These are phyloP conservation scores for Palythoa caribaeorum DNA, from an alignment of 92 coral and sea anemone genomes.

Conservation along the genomic window DNA sequence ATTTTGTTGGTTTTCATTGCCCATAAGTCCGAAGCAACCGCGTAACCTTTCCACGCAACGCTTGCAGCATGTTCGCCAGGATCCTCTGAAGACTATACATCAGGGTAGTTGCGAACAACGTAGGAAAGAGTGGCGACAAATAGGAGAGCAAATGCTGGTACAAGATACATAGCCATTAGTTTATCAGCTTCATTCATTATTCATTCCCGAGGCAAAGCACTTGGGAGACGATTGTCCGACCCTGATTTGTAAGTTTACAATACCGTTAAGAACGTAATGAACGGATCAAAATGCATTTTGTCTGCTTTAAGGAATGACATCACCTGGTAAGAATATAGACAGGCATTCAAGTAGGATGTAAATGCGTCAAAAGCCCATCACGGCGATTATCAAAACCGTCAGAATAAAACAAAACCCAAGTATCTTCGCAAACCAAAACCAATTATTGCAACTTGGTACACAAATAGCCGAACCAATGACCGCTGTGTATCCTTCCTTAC, in stretches of 20 bases:
- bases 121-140: constrained; percentile 66
- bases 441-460: constrained; percentile 55
- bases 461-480: constrained; percentile 76
- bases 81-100: constrained; percentile 64
- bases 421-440: constrained; percentile 61
- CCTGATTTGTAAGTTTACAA: constrained; percentile 68
- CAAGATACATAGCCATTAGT: constrained; percentile 63
- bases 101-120: constrained; percentile 69
- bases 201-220: constrained; percentile 78
- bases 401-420: constrained; percentile 55
- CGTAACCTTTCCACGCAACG: background rate
- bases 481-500: constrained; percentile 64
- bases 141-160: constrained; percentile 75
- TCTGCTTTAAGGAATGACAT: too few species aligned
- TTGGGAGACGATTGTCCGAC: constrained; percentile 36
- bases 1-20: background rate
- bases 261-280: constrained; percentile 74
- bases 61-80: constrained; percentile 11
- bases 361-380: constrained; percentile 57
- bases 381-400: constrained; percentile 65
- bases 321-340: too few species aligned
- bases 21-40: background rate
- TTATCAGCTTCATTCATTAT: constrained; percentile 63
- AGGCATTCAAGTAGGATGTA: too few species aligned
- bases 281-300: background rate